Percentiles rank a stretch among this genome's conserved stretches.
These are phyloP conservation scores for Athene noctua DNA, from an alignment of 2,113 vertebrate species.

Conservation along the genomic window DNA sequence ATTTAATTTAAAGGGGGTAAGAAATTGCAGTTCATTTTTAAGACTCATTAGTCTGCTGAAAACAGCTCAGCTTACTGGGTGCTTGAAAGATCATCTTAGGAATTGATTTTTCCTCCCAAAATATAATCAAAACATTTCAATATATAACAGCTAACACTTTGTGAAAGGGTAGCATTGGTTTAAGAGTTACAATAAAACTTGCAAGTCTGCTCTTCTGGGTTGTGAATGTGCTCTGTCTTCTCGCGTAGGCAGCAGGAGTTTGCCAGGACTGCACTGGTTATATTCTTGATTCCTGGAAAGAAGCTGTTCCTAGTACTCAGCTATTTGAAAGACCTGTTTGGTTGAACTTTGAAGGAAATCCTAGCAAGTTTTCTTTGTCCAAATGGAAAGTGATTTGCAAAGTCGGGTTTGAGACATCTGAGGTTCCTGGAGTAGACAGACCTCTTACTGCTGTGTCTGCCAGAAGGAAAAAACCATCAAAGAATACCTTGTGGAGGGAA, in stretches of 20 bases:
- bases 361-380: background rate
- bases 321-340: background rate
- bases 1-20: conserved; percentile 61
- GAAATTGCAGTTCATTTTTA: conserved; percentile 44
- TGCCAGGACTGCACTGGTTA: background rate
- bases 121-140: background rate
- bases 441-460: background rate
- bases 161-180: background rate
- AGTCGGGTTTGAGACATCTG: background rate
- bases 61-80: background rate
- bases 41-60: conserved; percentile 44
- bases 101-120: background rate
- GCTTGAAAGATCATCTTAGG: background rate
- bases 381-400: background rate
- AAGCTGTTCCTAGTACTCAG: background rate
- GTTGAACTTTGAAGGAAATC: background rate
- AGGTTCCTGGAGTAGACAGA: background rate
- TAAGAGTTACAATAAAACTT: background rate
- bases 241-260: background rate
- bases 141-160: background rate
- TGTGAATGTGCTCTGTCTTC: background rate
- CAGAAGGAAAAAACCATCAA: background rate
- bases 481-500: background rate
- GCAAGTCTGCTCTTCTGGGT: background rate
- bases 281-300: background rate